Evolutionary conservation across 2,113 vertebrate genomes (phyloP).

Genomic region (Romanogobio albipinnatus): DNA sequence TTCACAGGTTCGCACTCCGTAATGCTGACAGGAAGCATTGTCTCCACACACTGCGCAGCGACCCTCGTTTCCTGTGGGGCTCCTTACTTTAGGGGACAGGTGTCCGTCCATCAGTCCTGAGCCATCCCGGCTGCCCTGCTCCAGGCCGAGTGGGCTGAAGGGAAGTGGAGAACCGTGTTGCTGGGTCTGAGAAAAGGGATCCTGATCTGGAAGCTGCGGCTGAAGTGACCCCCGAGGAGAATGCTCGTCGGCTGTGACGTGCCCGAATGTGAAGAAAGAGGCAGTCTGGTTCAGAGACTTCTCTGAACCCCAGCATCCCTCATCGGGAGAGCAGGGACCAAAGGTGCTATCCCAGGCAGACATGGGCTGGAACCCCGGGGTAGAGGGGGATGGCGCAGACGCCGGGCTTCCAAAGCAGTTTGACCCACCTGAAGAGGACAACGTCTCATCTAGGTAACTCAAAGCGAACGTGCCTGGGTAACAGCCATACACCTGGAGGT

Average conservation of each 20-base stretch:
- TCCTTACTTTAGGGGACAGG: conserved; percentile 79
- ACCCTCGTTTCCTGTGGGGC: conserved; percentile 81
- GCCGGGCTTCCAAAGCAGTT: conserved; percentile 90
- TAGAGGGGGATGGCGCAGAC: conserved; percentile 83
- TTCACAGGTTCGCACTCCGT: conserved; percentile 94
- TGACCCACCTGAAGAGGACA: conserved; percentile 83
- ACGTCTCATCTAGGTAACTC: conserved; percentile 80
- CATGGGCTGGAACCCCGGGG: conserved; percentile 82
- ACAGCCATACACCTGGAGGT: conserved; percentile 91
- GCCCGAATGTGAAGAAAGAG: conserved; percentile 83
- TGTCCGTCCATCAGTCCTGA: conserved; percentile 70
- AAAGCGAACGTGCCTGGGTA: conserved; percentile 85
- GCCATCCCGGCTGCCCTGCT: conserved; percentile 73
- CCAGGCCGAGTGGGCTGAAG: conserved; percentile 74
- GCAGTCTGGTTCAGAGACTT: conserved; percentile 72
- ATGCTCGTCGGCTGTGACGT: conserved; percentile 68
- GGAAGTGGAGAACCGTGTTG: conserved; percentile 58
- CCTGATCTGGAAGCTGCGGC: conserved; percentile 74
- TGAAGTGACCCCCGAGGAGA: conserved; percentile 73
- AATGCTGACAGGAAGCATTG: conserved; percentile 96
- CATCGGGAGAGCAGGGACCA: conserved; percentile 82
- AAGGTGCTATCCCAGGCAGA: conserved; percentile 88
- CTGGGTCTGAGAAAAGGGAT: conserved; percentile 75
- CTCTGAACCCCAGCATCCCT: conserved; percentile 80
- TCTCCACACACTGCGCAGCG: conserved; percentile 94